Evolutionary conservation across 2,797 vertebrate species (phyloP).

Genomic region (Anomalospiza imberbis): DNA sequence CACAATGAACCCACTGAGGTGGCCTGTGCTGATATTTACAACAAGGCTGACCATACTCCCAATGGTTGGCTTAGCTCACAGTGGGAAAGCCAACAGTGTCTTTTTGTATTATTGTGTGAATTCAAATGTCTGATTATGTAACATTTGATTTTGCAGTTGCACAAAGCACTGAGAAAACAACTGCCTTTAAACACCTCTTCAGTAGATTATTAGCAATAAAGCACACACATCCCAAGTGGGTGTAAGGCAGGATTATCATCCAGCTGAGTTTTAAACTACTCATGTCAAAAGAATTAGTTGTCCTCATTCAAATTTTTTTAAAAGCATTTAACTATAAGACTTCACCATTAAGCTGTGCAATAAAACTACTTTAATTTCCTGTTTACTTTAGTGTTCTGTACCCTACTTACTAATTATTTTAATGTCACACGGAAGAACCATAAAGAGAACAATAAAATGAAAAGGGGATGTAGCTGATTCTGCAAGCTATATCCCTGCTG

Average conservation of each 20-base stretch:
- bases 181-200: neutral
- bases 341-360: constrained; percentile 11
- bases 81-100: neutral
- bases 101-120: neutral
- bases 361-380: constrained; percentile 54
- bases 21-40: neutral
- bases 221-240: neutral
- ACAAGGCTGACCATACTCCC: neutral
- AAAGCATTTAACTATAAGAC: neutral
- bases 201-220: constrained; percentile 35
- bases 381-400: constrained; percentile 30
- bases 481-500: neutral
- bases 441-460: constrained; percentile 34
- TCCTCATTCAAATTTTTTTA: neutral
- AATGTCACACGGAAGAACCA: constrained; percentile 32
- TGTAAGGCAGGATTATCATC: constrained; percentile 7
- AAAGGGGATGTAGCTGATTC: neutral
- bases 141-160: neutral
- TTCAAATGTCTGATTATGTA: constrained; percentile 10
- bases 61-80: neutral
- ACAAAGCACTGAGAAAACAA: neutral
- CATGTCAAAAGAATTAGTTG: constrained; percentile 26
- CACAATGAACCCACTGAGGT: neutral
- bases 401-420: constrained; percentile 54
- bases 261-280: constrained; percentile 43